A percentile compares a stretch with the other conserved stretches of the same genome.
phyloP scores from a whole-genome alignment of 2,888 invertebrate species.

The Acrobasis suavella region DNA sequence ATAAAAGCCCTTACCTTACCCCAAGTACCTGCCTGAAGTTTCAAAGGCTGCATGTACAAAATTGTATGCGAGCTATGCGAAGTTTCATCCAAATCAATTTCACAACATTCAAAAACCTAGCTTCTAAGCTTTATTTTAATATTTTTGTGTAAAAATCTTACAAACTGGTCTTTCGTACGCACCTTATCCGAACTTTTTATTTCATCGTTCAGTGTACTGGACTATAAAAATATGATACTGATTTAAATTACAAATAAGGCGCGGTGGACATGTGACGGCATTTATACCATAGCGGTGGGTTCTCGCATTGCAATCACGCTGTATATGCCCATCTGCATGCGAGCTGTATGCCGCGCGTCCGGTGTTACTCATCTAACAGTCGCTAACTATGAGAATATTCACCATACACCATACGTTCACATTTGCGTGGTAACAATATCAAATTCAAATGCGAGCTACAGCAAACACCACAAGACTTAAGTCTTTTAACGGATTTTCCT shows the following conservation, averaged over 20 bases:
- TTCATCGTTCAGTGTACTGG: not conserved
- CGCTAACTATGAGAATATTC: conserved; percentile 59
- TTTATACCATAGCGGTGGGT: conserved; percentile 72
- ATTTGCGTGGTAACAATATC: conserved; percentile 26
- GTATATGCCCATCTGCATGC: conserved; percentile 70
- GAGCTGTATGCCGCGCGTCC: conserved; percentile 66
- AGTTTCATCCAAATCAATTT: no score
- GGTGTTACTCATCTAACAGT: conserved; percentile 74
- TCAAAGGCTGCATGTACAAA: no score
- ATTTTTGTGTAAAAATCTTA: not conserved
- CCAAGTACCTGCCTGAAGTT: no score
- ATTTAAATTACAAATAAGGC: conserved; percentile 70
- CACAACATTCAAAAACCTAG: no score
- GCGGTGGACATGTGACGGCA: conserved; percentile 69
- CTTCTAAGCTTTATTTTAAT: no score
- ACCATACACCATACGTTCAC: conserved; percentile 37
- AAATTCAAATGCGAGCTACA: conserved; percentile 1
- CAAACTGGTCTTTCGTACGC: not conserved
- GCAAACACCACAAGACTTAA: no score
- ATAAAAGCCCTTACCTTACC: no score
- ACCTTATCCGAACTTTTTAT: not conserved
- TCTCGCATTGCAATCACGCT: conserved; percentile 76
- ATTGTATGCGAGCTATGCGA: no score
- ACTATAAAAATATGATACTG: conserved; percentile 65
- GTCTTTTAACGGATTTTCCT: no score